phyloP scores from a whole-genome alignment of 2,888 invertebrate species.

The Eristalinus sepulchralis region DNA sequence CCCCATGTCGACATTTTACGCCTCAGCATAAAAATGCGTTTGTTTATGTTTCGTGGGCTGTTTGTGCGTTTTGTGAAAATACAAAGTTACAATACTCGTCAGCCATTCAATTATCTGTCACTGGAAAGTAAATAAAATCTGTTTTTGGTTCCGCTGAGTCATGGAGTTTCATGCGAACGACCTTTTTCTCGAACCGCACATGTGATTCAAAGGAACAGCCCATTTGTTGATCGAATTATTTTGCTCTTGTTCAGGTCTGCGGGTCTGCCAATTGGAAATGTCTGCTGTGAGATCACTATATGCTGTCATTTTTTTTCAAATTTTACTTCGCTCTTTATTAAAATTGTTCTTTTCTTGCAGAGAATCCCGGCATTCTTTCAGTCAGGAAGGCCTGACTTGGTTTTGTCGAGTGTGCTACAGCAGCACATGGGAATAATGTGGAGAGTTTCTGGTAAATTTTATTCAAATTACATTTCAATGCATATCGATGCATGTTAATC shows the following conservation, averaged over 20 bases:
- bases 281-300: not conserved
- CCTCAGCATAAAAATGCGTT: slow-evolving; percentile 13
- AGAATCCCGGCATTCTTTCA: not conserved
- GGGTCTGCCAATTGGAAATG: not conserved
- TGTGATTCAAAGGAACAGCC: not conserved
- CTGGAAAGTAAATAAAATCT: slow-evolving; percentile 3
- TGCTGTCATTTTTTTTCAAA: not conserved
- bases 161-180: not conserved
- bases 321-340: not conserved
- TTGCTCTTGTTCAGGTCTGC: not conserved
- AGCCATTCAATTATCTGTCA: not conserved
- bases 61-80: not conserved
- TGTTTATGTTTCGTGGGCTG: slow-evolving; percentile 12
- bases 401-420: not conserved
- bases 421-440: not conserved
- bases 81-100: not conserved
- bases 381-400: not conserved
- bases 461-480: not conserved
- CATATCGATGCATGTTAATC: too few species aligned
- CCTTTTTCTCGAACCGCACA: not conserved
- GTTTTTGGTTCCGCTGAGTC: not conserved
- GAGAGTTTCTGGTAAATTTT: not conserved
- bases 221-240: not conserved
- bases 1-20: not conserved
- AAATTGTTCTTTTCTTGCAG: not conserved